Evolutionary conservation across 1,140 invertebrate species (phyloP), one percentile per base, ranked within the genome.

Genomic region (Penaeus indicus): DNA sequence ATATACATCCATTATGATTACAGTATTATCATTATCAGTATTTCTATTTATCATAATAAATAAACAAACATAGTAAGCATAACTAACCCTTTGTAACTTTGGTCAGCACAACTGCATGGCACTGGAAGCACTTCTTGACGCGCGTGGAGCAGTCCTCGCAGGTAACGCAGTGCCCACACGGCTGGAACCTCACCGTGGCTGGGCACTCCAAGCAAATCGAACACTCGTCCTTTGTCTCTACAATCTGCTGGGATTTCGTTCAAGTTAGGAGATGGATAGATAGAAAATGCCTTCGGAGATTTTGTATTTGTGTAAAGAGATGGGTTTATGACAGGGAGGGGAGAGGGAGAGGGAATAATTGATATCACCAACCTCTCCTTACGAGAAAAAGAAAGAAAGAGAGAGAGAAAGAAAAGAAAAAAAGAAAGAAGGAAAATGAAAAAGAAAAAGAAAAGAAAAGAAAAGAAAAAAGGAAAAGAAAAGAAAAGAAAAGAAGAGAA

Each of bases 71-170:
- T 7, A 61, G 27, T 10, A 75, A 11, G 11, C 61, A 63, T 10
- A 80, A 86, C 85, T 75, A 82, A 92, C 91, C 90, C 85, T 72
- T 64, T 69, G 89, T 90, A 89, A 91, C 85, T 88, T 91, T 93
- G 86, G 63, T 79, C 72, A 72, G n/a, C 63, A 92, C 88, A 13
- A 90, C 83, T n/a, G 67, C 42, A 77, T 95, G 94, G 92, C 96
- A 97, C 61, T 94, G 93, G 32, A 97, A 92, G 92, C 96, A 97
- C 92, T 96, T 97, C 92, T 97, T 97, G 95, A 97, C 96, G 61
- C 96, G 94, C 22, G 95, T 92, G 80, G 95, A 95, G 92, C 96
- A 97, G 85, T 97, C 96, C 90, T 95, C 94, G 92, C 96, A 97
- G 3, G 95, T 94, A 25, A 96, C 94, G 91, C 94, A 94, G 92